phyloP scores from a whole-genome alignment of 2,113 vertebrate species.

The Sardina pilchardus region DNA sequence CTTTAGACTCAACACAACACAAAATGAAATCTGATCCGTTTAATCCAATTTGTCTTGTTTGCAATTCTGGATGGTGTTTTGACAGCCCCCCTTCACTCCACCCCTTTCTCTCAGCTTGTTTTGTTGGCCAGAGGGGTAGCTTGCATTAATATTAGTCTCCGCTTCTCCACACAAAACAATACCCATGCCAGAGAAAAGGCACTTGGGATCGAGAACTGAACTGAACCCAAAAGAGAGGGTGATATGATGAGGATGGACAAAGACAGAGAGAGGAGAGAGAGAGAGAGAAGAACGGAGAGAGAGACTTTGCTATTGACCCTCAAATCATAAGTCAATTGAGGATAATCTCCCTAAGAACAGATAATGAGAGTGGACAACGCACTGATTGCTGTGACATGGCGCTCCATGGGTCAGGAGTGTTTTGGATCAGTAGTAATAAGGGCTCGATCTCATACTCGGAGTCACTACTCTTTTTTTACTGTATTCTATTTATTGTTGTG shows the following conservation, averaged over 20 bases:
- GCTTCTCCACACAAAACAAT: conserved; percentile 12
- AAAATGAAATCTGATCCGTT: conserved; percentile 9
- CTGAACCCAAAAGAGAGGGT: background rate
- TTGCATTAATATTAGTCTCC: conserved; percentile 10
- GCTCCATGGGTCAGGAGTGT: background rate
- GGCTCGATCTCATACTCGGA: background rate
- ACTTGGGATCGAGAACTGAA: background rate
- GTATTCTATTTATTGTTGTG: too few relatives aligned
- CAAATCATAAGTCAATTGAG: conserved; percentile 27
- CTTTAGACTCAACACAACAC: background rate
- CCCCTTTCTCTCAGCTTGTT: background rate
- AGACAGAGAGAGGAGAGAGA: background rate
- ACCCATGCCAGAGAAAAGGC: conserved; percentile 7
- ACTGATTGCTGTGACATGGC: background rate
- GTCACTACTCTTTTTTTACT: too few relatives aligned
- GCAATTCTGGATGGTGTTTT: background rate
- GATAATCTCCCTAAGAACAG: conserved; percentile 36
- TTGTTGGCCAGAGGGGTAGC: background rate
- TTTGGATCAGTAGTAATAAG: background rate
- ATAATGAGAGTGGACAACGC: background rate
- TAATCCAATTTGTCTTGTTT: background rate
- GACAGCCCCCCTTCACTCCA: background rate
- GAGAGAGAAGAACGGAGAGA: background rate
- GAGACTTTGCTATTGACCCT: background rate
- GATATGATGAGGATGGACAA: background rate